phyloP scores from a whole-genome alignment of 2,797 vertebrate species.

The Falco biarmicus region DNA sequence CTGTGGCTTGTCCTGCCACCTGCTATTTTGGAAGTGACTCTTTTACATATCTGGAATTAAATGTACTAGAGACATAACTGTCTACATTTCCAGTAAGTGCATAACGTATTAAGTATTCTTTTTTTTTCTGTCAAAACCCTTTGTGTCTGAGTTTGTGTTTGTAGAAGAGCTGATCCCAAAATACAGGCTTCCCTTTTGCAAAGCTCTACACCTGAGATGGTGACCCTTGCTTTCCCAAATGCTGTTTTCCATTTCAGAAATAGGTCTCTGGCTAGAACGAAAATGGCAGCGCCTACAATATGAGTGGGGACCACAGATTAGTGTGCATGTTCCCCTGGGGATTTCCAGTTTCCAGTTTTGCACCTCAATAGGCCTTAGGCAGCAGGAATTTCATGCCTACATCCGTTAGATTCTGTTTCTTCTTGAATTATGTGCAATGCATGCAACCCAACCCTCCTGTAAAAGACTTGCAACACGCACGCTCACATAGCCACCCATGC shows the following conservation, averaged over 20 bases:
- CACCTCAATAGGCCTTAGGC: not conserved
- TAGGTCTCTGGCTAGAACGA: not conserved
- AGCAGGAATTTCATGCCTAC: slow-evolving; percentile 1
- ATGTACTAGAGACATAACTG: not conserved
- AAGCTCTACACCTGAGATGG: not conserved
- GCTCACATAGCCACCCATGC: not conserved
- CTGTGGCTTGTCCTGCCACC: not conserved
- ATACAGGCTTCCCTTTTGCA: not conserved
- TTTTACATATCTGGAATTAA: not conserved
- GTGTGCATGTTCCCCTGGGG: not conserved
- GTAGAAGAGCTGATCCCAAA: not conserved
- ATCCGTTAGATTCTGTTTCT: not conserved
- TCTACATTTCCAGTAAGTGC: not conserved
- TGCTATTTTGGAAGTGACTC: not conserved
- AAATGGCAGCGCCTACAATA: not conserved
- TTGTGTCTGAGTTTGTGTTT: rapidly evolving
- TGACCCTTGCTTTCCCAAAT: not conserved
- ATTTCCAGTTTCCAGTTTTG: not conserved
- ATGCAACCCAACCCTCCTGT: not conserved
- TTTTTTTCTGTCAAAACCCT: not conserved
- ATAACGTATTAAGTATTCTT: not conserved
- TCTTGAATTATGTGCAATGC: not conserved
- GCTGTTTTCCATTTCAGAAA: slow-evolving; percentile 12
- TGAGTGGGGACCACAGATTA: not conserved
- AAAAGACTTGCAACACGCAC: not conserved